Conservation (phyloP, 2,888 invertebrate species). For the Tineola bisselliella region DNA sequence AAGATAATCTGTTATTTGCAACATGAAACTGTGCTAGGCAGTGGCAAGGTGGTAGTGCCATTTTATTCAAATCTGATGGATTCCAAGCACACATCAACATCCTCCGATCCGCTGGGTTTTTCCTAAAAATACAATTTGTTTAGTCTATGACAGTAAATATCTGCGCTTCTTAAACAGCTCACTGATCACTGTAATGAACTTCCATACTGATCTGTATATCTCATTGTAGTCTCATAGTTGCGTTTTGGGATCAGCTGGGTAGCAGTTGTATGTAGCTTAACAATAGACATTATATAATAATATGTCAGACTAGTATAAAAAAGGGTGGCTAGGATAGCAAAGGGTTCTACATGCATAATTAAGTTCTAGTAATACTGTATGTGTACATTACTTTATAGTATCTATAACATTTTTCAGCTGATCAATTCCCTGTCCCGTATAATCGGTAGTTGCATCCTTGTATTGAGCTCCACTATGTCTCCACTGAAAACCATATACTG, state of each 20-base stretch:
- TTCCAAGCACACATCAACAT: slow-evolving; percentile 97
- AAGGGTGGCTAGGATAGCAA: too few relatives aligned
- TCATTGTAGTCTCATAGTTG: too few relatives aligned
- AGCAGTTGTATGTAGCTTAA: too few relatives aligned
- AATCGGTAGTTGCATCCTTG: slow-evolving; percentile 81
- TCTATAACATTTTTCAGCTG: slow-evolving; percentile 85
- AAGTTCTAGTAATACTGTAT: too few relatives aligned
- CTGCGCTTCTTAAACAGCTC: too few relatives aligned
- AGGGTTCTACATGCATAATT: too few relatives aligned
- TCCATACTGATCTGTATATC: too few relatives aligned
- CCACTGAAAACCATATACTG: slow-evolving; percentile 99
- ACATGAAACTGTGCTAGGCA: slow-evolving; percentile 96
- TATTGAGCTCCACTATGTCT: slow-evolving; percentile 96
- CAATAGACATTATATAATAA: too few relatives aligned
- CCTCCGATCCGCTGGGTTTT: slow-evolving; percentile 85
- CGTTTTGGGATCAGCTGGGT: too few relatives aligned
- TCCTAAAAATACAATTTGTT: slow-evolving; percentile 35
- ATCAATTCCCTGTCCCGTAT: slow-evolving; percentile 87
- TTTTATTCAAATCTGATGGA: slow-evolving; percentile 83
- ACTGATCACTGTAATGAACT: too few relatives aligned
- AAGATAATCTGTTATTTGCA: slow-evolving; percentile 82
- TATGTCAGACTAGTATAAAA: too few relatives aligned
- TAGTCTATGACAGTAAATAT: too few relatives aligned
- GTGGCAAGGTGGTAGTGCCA: slow-evolving; percentile 98
- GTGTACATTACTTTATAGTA: slow-evolving; percentile 68